phyloP scores from a whole-genome alignment of 1,140 invertebrate species.

The Sarcophaga bullata region DNA sequence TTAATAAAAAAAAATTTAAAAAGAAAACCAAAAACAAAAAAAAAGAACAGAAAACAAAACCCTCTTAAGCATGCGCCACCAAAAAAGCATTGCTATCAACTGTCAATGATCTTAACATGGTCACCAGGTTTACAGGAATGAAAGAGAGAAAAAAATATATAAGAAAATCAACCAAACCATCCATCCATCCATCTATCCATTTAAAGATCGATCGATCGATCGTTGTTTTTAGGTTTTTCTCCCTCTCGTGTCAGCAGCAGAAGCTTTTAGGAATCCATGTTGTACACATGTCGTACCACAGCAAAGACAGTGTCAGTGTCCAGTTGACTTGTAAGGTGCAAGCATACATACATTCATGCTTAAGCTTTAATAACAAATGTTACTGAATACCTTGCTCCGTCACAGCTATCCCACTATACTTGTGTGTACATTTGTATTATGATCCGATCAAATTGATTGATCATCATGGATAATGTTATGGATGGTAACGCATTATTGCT shows the following conservation, averaged over 20 bases:
- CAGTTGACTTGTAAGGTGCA: conserved; percentile 11
- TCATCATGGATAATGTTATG: conserved; percentile 14
- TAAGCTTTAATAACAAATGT: neutral
- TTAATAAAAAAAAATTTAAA: neutral
- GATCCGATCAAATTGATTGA: conserved; percentile 24
- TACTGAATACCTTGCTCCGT: too few species aligned
- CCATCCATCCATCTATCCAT: neutral
- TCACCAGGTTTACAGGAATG: neutral
- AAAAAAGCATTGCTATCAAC: neutral
- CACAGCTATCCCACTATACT: neutral
- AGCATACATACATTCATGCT: neutral
- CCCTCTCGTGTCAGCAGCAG: neutral
- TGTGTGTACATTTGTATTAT: neutral
- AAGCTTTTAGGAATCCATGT: conserved; percentile 10
- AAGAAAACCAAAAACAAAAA: neutral
- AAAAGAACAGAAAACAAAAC: neutral
- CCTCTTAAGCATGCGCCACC: neutral
- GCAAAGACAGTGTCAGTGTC: neutral
- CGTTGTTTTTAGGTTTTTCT: neutral
- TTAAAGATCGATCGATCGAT: conserved; percentile 15
- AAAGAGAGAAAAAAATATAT: too few species aligned
- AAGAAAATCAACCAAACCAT: neutral
- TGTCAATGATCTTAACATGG: conserved; percentile 12
- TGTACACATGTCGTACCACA: neutral
- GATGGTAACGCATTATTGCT: conserved; percentile 13